Evolutionary conservation across 2,888 invertebrate species (phyloP).

Genomic region (Trachelus troglodyta): DNA sequence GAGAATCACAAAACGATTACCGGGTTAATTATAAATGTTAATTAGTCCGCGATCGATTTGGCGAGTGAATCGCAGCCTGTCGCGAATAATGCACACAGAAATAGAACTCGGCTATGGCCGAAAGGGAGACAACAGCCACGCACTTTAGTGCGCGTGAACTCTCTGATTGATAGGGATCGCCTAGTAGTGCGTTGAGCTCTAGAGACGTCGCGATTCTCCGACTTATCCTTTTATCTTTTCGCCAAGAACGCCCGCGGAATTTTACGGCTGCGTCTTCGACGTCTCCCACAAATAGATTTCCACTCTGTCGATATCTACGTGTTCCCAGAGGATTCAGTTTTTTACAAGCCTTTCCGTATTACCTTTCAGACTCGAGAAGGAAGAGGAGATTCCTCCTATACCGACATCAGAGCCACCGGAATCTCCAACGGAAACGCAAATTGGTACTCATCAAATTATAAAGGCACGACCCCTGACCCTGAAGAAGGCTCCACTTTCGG

Average conservation of each 20-base stretch:
- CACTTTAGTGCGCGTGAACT: slow-evolving; percentile 47
- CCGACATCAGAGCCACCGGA: slow-evolving; percentile 63
- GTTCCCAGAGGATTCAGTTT: background rate
- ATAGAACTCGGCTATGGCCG: slow-evolving; percentile 54
- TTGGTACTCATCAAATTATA: slow-evolving; percentile 67
- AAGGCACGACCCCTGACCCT: slow-evolving; percentile 88
- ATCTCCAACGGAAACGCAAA: slow-evolving; percentile 58
- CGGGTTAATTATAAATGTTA: slow-evolving; percentile 65
- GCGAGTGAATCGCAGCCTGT: slow-evolving; percentile 58
- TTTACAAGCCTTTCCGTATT: background rate
- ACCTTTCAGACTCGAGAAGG: slow-evolving; percentile 54
- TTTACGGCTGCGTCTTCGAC: background rate
- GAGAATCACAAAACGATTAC: slow-evolving; percentile 41
- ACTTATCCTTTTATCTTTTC: background rate
- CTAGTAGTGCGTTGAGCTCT: background rate
- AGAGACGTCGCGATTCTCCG: background rate
- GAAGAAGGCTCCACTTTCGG: slow-evolving; percentile 84
- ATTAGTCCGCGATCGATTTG: slow-evolving; percentile 66
- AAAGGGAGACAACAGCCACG: slow-evolving; percentile 42
- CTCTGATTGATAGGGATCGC: slow-evolving; percentile 46
- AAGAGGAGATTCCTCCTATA: slow-evolving; percentile 59
- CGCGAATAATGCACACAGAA: slow-evolving; percentile 63
- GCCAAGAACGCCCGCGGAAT: background rate
- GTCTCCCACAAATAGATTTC: background rate
- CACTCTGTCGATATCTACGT: background rate